phyloP scores from a whole-genome alignment of 2,888 invertebrate genomes.

The Punctoribates punctum region DNA sequence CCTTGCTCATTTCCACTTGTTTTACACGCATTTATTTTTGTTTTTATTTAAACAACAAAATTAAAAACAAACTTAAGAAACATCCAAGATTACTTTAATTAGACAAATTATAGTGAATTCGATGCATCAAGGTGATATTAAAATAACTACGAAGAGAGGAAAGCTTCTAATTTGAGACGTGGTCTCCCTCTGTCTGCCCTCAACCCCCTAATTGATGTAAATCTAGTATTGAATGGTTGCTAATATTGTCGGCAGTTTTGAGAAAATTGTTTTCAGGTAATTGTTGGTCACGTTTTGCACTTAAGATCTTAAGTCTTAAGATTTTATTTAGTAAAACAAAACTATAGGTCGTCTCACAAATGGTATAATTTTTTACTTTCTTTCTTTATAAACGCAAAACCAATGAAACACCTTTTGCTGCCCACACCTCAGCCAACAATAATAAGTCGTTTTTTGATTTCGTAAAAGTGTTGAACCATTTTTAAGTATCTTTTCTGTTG shows the following conservation, averaged over 20 bases:
- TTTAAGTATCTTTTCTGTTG: slow-evolving; percentile 10
- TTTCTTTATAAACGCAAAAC: slow-evolving; percentile 9
- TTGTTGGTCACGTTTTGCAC: slow-evolving; percentile 1
- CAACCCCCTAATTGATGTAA: no score
- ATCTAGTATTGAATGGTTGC: not conserved
- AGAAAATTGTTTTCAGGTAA: slow-evolving; percentile 7
- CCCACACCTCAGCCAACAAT: not conserved
- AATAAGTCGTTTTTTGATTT: slow-evolving; percentile 3
- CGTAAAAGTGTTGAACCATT: slow-evolving; percentile 25
- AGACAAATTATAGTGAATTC: no score
- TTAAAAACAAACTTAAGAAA: no score
- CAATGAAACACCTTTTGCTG: slow-evolving; percentile 18
- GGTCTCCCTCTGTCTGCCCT: no score
- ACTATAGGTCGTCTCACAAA: not conserved
- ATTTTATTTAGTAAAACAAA: not conserved
- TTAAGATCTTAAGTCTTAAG: not conserved
- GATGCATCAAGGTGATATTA: no score
- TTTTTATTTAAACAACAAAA: no score
- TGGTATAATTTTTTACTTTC: not conserved
- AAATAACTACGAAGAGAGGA: no score
- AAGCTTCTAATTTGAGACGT: no score
- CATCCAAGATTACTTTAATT: no score
- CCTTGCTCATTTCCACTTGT: no score
- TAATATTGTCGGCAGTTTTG: not conserved
- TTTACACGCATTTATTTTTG: no score